Percentiles rank a stretch among this genome's conserved stretches.
Conservation (phyloP, 2,113 vertebrate genomes). For the Bubo blakistoni region DNA sequence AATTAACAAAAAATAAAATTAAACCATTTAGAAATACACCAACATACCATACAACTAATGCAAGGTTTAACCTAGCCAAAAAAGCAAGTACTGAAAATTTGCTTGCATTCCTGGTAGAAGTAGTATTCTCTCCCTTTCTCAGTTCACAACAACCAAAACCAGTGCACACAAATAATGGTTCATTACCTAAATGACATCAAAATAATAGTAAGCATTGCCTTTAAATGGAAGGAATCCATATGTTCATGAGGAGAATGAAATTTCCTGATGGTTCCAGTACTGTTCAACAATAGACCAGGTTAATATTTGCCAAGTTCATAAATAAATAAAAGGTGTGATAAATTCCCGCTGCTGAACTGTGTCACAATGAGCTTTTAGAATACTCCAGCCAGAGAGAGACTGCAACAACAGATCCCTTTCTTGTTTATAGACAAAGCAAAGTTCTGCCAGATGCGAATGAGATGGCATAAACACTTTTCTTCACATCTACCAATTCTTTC, state of each 20-base stretch:
- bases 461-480: neutral
- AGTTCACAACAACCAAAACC: neutral
- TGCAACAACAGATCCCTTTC: neutral
- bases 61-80: neutral
- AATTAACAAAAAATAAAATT: neutral
- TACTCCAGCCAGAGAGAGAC: neutral
- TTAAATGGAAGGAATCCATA: neutral
- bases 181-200: neutral
- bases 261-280: neutral
- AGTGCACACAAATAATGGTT: neutral
- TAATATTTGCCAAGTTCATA: neutral
- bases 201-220: neutral
- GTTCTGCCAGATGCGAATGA: rapidly evolving
- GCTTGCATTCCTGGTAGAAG: neutral
- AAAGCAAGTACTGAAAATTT: neutral
- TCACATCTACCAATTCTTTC: neutral
- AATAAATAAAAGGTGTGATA: neutral
- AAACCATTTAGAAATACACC: too few relatives aligned
- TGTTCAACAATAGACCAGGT: neutral
- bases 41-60: neutral
- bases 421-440: neutral
- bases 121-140: neutral
- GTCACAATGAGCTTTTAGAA: neutral
- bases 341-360: neutral
- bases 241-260: neutral